These are phyloP conservation scores for Agonopterix arenella DNA, from an alignment of 2,888 invertebrate genomes.

Conservation along the genomic window DNA sequence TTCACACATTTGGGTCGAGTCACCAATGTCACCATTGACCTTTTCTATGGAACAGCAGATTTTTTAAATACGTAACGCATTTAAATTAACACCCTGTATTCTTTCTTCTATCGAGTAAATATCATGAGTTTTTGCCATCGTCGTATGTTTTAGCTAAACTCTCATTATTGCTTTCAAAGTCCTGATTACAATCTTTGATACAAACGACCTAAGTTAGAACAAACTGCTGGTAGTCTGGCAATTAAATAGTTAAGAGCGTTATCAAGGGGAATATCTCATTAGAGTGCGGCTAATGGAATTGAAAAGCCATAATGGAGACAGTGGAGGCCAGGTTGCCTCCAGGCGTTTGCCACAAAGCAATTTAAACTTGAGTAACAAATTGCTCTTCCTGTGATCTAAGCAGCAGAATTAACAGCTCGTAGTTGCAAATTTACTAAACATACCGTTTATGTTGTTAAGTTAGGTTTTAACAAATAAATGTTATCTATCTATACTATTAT, in stretches of 20 bases:
- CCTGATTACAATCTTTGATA: too few species aligned
- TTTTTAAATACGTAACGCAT: too few species aligned
- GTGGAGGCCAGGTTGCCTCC: conserved; percentile 8
- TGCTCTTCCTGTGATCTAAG: conserved; percentile 10
- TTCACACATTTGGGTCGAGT: too few species aligned
- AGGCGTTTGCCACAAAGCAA: conserved; percentile 29
- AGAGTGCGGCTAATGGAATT: conserved; percentile 22
- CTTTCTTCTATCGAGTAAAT: too few species aligned
- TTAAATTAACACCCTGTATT: too few species aligned
- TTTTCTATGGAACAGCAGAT: too few species aligned
- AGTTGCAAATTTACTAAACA: neutral
- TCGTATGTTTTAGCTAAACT: too few species aligned
- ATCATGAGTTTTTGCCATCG: too few species aligned
- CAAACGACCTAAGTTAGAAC: conserved; percentile 10
- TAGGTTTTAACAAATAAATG: too few species aligned
- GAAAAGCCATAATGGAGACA: conserved; percentile 21
- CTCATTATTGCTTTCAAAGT: too few species aligned
- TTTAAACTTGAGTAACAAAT: conserved; percentile 40
- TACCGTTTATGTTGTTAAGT: neutral
- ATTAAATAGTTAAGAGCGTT: conserved; percentile 18
- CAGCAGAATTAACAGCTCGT: neutral
- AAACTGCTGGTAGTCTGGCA: conserved; percentile 1
- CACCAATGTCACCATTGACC: too few species aligned
- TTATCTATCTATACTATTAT: too few species aligned
- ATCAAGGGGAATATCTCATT: conserved; percentile 22